These are phyloP conservation scores for Periophthalmus modestus DNA, from an alignment of 2,113 vertebrate genomes.

Conservation along the genomic window DNA sequence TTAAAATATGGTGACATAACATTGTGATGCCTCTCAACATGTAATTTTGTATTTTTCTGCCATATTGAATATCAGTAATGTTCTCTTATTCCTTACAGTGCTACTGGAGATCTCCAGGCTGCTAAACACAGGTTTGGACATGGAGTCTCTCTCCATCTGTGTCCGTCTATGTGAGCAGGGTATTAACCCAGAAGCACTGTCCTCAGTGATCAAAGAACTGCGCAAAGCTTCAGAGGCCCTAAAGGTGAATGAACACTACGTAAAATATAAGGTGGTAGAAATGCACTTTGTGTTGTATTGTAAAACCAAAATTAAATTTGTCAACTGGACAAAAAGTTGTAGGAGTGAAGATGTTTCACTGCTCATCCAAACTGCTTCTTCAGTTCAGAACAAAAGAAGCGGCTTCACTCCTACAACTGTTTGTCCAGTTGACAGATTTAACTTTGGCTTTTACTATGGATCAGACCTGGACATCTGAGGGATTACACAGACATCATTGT, in stretches of 20 bases:
- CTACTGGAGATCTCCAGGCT: constrained; percentile 95
- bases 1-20: not conserved
- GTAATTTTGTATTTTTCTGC: not conserved
- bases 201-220: constrained; percentile 95
- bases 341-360: no score
- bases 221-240: constrained; percentile 91
- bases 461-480: no score
- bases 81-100: constrained; percentile 68
- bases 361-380: no score
- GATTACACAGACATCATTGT: no score
- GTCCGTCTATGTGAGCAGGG: constrained; percentile 97
- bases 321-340: no score
- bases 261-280: not conserved
- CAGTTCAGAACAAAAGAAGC: no score
- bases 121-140: constrained; percentile 95
- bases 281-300: no score
- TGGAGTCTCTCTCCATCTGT: constrained; percentile 96
- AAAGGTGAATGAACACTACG: constrained; percentile 77
- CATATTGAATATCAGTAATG: not conserved
- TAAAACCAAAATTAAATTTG: no score
- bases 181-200: constrained; percentile 96
- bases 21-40: not conserved
- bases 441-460: no score
- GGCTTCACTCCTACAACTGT: no score
- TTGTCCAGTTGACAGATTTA: no score